Percentiles rank a stretch among this genome's conserved stretches.
These are phyloP conservation scores for Drosophila suboccidentalis DNA, from an alignment of 2,888 invertebrate genomes.

Conservation along the genomic window DNA sequence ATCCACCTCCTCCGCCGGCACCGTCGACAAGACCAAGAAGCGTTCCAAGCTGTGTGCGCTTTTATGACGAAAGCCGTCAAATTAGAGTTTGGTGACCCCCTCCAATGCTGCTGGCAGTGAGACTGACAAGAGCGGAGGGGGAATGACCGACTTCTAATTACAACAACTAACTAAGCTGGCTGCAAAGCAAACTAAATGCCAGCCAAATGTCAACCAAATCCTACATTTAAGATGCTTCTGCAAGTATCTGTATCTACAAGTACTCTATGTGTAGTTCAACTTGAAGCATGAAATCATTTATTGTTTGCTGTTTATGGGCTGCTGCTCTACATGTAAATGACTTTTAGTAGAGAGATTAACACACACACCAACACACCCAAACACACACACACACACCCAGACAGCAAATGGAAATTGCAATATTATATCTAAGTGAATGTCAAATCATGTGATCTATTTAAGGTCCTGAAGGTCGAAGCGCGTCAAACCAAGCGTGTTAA, in stretches of 20 bases:
- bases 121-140: slow-evolving; percentile 75
- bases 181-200: slow-evolving; percentile 35
- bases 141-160: slow-evolving; percentile 84
- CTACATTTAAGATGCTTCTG: slow-evolving; percentile 21
- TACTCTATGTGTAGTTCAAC: slow-evolving; percentile 28
- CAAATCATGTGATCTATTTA: slow-evolving; percentile 85
- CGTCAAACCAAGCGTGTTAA: slow-evolving; percentile 42
- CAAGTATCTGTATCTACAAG: slow-evolving; percentile 24
- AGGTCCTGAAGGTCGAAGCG: slow-evolving; percentile 75
- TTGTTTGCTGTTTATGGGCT: slow-evolving; percentile 27
- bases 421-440: slow-evolving; percentile 83
- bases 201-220: slow-evolving; percentile 17
- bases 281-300: slow-evolving; percentile 24
- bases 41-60: slow-evolving; percentile 86
- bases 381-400: slow-evolving; percentile 28
- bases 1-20: slow-evolving; percentile 79
- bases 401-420: slow-evolving; percentile 69
- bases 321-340: slow-evolving; percentile 56
- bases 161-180: slow-evolving; percentile 18
- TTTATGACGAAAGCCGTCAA: slow-evolving; percentile 86
- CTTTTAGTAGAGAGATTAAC: slow-evolving; percentile 48
- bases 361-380: slow-evolving; percentile 9
- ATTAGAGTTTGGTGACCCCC: slow-evolving; percentile 84
- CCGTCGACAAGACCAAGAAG: slow-evolving; percentile 84
- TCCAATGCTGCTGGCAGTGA: slow-evolving; percentile 67